Evolutionary conservation across 2,113 vertebrate species (phyloP).

Genomic region (Meleagris gallopavo): DNA sequence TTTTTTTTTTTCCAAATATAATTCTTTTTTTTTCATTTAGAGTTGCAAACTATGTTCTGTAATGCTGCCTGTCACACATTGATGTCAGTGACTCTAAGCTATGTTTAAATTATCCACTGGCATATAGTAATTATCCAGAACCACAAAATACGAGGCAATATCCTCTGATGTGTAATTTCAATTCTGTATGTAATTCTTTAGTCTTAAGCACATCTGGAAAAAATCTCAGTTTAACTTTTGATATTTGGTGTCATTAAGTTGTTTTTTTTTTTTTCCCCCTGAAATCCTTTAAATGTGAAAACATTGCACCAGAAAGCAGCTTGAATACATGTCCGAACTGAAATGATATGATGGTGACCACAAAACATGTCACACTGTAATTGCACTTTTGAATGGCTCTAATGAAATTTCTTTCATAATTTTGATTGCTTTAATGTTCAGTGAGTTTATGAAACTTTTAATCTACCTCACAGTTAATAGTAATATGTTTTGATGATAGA

Average conservation of each 20-base stretch:
- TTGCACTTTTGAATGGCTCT: not conserved
- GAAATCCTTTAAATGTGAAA: not conserved
- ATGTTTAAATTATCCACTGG: constrained; percentile 85
- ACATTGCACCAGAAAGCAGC: not conserved
- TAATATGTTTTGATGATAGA: not conserved
- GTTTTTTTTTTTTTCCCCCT: not conserved
- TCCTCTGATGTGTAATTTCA: constrained; percentile 84
- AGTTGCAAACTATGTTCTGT: constrained; percentile 78
- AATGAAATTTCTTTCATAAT: not conserved
- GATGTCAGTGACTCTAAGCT: constrained; percentile 84
- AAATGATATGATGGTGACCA: not conserved
- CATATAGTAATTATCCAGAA: constrained; percentile 87
- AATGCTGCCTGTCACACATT: constrained; percentile 79
- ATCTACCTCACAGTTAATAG: not conserved
- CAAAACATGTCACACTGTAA: not conserved
- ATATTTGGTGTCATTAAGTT: constrained; percentile 4
- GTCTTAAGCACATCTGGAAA: constrained; percentile 67
- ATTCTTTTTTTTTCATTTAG: constrained; percentile 65
- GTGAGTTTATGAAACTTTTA: not conserved
- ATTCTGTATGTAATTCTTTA: constrained; percentile 63
- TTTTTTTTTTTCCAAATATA: constrained; percentile 5
- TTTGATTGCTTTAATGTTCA: constrained; percentile 8
- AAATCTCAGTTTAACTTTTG: constrained; percentile 63
- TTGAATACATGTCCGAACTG: not conserved
- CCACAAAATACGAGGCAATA: constrained; percentile 79